phyloP scores from a whole-genome alignment of 2,113 vertebrate species.

The Pogonocichla stellata region DNA sequence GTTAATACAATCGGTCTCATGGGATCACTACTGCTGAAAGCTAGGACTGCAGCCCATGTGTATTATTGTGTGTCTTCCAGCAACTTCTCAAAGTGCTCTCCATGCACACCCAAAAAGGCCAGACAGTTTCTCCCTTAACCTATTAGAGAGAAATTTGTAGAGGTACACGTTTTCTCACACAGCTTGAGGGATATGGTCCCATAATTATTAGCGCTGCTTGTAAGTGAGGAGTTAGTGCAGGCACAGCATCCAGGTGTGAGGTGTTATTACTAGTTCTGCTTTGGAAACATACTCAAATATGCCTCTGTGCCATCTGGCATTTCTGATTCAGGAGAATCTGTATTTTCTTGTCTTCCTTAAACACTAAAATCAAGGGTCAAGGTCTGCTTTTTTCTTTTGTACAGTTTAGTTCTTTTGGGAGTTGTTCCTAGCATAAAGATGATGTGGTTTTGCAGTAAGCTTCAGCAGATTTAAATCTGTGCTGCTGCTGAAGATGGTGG shows the following conservation, averaged over 20 bases:
- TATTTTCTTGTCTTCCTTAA: neutral
- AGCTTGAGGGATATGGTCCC: neutral
- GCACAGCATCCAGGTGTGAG: neutral
- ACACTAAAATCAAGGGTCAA: neutral
- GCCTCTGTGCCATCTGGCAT: neutral
- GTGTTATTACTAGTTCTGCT: neutral
- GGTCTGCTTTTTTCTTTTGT: neutral
- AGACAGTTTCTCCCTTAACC: neutral
- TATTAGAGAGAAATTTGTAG: neutral
- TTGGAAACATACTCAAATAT: neutral
- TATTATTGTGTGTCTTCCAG: neutral
- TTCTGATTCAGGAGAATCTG: neutral
- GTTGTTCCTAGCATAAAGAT: neutral
- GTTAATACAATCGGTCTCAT: neutral
- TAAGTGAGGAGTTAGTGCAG: neutral
- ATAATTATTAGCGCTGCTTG: neutral
- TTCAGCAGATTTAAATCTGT: conserved; percentile 3
- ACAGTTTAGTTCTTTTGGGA: neutral
- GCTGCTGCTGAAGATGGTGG: neutral
- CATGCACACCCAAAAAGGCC: neutral
- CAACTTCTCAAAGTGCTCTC: neutral
- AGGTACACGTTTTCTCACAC: neutral
- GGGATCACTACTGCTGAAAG: neutral
- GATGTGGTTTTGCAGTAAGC: neutral
- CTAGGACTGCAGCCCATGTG: neutral